Base-by-base conservation (phyloP, 2,888 invertebrate species). In the Rhamnusium bicolor region DNA sequence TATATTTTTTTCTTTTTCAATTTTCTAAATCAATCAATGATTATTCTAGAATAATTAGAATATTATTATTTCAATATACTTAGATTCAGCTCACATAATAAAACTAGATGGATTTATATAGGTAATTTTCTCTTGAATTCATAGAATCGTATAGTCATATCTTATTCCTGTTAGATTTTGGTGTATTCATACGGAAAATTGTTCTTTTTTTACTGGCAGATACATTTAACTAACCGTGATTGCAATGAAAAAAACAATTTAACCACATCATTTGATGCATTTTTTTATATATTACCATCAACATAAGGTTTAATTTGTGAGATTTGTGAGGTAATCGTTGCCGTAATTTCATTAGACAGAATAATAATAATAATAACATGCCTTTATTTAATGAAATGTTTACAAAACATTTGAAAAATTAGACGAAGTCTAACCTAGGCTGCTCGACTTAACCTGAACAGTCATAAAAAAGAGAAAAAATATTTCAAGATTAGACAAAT, bases 191-290 rank as follows among this genome's bases (percentile, higher is more conserved):
- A 10, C n/a, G n/a, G 12, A 14, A n/a, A n/a, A 40, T 40, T 10
- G n/a, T 40, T 10, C n/a, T 40, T n/a, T 40, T 40, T 40, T n/a
- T n/a, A n/a, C 40, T 40, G 40, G n/a, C n/a, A 12, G 10, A 40
- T 40, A 10, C 40, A 40, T 12, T 40, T 40, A 40, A 40, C 40
- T 10, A 40, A 40, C n/a, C 40, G n/a, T 40, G 4, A 40, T 40
- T 4, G 1, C 24, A 24, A 6, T 6, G 3, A 24, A 49, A 47
- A 62, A 47, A 47, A 49, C 21, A 16, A 62, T 47, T 62, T 62
- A 62, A 49, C 47, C 49, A 62, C 62, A 19, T 27, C 27, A 47
- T 62, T 40, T 46, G 47, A 62, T 40, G n/a, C 40, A 14, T 40
- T 12, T 12, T n/a, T 40, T 40, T 8, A 40, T 40, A 3, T 12